phyloP scores from a whole-genome alignment of 2,888 invertebrate species.

The Mayetiola destructor region DNA sequence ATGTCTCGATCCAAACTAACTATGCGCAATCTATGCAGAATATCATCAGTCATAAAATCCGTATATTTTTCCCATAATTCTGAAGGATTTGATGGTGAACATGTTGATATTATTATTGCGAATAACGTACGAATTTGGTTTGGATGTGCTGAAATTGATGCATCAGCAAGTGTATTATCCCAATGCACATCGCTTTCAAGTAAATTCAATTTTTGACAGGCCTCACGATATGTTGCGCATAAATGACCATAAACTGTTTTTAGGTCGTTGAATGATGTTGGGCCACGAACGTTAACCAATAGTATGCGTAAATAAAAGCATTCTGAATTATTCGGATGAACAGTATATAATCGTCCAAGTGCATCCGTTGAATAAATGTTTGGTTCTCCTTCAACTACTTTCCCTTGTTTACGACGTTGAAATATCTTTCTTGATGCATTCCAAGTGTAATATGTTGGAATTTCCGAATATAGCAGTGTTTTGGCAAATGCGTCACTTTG shows the following conservation, averaged over 20 bases:
- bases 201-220: slow-evolving; percentile 17
- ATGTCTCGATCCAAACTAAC: slow-evolving; percentile 9
- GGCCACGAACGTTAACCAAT: slow-evolving; percentile 26
- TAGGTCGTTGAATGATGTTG: slow-evolving; percentile 25
- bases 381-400: slow-evolving; percentile 21
- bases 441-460: slow-evolving; percentile 18
- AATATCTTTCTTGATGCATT: slow-evolving; percentile 16
- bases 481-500: slow-evolving; percentile 18
- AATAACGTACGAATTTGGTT: slow-evolving; percentile 11
- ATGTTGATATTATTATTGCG: not conserved
- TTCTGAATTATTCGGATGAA: slow-evolving; percentile 26
- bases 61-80: slow-evolving; percentile 18
- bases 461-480: slow-evolving; percentile 17
- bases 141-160: slow-evolving; percentile 19
- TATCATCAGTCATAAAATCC: slow-evolving; percentile 19
- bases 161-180: slow-evolving; percentile 17
- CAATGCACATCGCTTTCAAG: slow-evolving; percentile 19
- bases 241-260: slow-evolving; percentile 17
- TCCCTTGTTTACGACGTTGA: slow-evolving; percentile 20
- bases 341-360: slow-evolving; percentile 27
- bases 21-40: slow-evolving; percentile 18
- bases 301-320: slow-evolving; percentile 18
- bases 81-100: slow-evolving; percentile 16
- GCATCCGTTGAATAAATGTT: slow-evolving; percentile 25
- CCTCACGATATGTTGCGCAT: slow-evolving; percentile 16